A percentile compares a stretch with the other conserved stretches of the same genome.
phyloP scores from a whole-genome alignment of 64 coral and sea anemone genomes.

The Cladopsammia gracilis region DNA sequence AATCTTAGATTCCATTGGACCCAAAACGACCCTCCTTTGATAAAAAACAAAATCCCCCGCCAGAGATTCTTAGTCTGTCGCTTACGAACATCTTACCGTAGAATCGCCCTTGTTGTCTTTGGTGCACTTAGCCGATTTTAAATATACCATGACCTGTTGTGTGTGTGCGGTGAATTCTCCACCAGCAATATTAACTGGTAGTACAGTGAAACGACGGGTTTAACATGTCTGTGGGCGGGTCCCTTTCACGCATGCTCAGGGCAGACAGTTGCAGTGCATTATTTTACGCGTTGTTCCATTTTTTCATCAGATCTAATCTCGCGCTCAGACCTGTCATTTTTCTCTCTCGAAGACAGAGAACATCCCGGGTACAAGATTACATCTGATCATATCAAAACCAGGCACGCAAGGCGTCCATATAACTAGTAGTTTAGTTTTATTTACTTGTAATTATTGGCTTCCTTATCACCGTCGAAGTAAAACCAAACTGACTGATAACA shows the following conservation, averaged over 20 bases:
- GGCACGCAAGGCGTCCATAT: no score
- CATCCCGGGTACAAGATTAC: no score
- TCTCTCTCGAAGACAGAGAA: no score
- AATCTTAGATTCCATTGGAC: slow-evolving; percentile 12
- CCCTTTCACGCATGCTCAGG: neutral
- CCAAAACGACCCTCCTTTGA: neutral
- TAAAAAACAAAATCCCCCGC: neutral
- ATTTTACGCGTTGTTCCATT: neutral
- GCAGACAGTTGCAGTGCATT: neutral
- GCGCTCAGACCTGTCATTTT: no score
- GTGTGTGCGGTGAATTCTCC: slow-evolving; percentile 4
- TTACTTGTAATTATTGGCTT: no score
- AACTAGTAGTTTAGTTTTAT: no score
- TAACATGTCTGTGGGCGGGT: neutral
- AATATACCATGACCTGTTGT: slow-evolving; percentile 21
- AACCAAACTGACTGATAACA: no score
- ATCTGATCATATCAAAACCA: no score
- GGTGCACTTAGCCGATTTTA: neutral
- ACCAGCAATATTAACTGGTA: slow-evolving; percentile 28
- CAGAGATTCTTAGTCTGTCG: neutral
- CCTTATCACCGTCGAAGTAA: no score
- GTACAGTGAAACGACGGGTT: neutral
- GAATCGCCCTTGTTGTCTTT: no score
- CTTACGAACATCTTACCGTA: neutral
- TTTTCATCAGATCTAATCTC: no score